Conservation (phyloP, 2,113 vertebrate genomes). For the Nanorana parkeri region DNA sequence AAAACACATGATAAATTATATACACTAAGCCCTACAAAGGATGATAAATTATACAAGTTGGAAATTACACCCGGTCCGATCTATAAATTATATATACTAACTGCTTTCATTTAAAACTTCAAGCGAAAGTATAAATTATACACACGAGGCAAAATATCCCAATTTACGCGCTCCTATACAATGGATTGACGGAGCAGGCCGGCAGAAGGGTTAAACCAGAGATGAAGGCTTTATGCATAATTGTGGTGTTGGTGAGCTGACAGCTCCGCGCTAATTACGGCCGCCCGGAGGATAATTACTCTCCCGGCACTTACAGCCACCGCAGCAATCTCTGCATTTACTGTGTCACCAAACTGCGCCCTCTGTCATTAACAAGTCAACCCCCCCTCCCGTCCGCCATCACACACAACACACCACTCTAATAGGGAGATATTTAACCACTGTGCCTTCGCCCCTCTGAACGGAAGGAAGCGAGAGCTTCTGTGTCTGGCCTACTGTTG, state of each 20-base stretch:
- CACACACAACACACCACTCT: not conserved
- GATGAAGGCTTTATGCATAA: constrained; percentile 37
- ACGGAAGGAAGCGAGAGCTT: too few species aligned
- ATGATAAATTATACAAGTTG: constrained; percentile 21
- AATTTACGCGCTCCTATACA: not conserved
- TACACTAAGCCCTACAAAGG: not conserved
- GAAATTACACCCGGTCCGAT: constrained; percentile 2
- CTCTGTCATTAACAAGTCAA: constrained; percentile 57
- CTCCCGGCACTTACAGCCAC: constrained; percentile 45
- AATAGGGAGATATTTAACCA: not conserved
- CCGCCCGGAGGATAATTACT: constrained; percentile 51
- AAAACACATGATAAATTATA: not conserved
- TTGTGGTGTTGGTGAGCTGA: constrained; percentile 55
- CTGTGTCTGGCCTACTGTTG: too few species aligned
- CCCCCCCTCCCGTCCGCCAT: constrained; percentile 45
- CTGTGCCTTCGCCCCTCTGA: not conserved
- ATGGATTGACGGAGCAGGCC: not conserved
- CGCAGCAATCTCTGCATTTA: constrained; percentile 73
- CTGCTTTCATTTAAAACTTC: not conserved
- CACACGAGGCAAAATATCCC: not conserved
- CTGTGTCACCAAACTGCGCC: constrained; percentile 75
- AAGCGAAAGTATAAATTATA: not conserved
- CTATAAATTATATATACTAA: constrained; percentile 22
- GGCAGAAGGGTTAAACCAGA: constrained; percentile 14
- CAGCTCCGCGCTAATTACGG: constrained; percentile 51